A percentile compares a stretch with the other conserved stretches of the same genome.
phyloP scores from a whole-genome alignment of 2,113 vertebrate species.

The Shinisaurus crocodilurus region DNA sequence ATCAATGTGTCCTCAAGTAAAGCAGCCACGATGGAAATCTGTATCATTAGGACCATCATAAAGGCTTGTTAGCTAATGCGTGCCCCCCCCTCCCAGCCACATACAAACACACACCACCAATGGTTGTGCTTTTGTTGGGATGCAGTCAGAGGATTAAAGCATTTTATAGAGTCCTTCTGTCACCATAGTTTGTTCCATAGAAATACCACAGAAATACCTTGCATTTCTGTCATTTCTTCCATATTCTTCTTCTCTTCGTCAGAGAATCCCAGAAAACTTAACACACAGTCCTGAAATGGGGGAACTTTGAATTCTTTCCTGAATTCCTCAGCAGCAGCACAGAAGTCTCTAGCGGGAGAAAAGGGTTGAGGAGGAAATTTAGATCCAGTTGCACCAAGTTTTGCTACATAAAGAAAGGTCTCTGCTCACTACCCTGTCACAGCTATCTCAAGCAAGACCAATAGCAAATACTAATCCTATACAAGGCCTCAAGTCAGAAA shows the following conservation, averaged over 20 bases:
- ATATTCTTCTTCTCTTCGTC: constrained; percentile 94
- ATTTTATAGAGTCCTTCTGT: too few species aligned
- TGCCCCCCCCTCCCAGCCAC: too few species aligned
- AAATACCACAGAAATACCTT: too few species aligned
- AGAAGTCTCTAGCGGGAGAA: constrained; percentile 81
- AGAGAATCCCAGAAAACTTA: constrained; percentile 96
- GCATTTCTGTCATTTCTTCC: constrained; percentile 97
- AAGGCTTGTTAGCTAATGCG: not conserved
- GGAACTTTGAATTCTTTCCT: constrained; percentile 93
- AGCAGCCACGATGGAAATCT: not conserved
- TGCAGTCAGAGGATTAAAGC: not conserved
- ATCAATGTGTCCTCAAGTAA: not conserved
- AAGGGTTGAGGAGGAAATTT: not conserved
- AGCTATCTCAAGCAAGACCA: not conserved
- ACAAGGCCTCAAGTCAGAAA: not conserved
- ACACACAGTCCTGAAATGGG: constrained; percentile 94
- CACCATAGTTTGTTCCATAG: not conserved
- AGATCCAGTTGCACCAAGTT: not conserved
- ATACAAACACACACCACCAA: too few species aligned
- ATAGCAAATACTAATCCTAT: not conserved
- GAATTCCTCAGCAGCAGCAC: constrained; percentile 87
- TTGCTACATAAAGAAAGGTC: not conserved
- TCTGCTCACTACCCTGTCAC: not conserved
- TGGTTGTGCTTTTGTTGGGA: not conserved
- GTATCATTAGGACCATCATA: not conserved